phyloP scores from a whole-genome alignment of 2,888 invertebrate species.

The Hypomecis punctinalis region DNA sequence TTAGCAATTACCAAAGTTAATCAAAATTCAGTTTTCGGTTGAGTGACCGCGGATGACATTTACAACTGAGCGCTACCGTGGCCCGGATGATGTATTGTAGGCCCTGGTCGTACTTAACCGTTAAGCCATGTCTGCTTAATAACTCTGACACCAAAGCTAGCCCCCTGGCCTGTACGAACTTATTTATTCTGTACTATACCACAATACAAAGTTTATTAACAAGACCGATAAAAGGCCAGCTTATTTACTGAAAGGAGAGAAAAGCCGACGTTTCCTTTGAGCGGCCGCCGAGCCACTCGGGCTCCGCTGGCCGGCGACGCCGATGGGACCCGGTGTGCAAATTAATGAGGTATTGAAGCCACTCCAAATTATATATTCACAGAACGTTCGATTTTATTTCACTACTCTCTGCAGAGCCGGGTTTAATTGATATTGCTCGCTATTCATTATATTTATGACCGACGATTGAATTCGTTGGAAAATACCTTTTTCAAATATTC shows the following conservation, averaged over 20 bases:
- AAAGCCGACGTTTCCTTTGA: slow-evolving; percentile 7
- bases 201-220: neutral
- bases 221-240: slow-evolving; percentile 3
- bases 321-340: neutral
- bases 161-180: too few species aligned
- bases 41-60: too few species aligned
- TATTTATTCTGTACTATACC: too few species aligned
- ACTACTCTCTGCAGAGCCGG: neutral
- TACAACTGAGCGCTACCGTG: too few species aligned
- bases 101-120: too few species aligned
- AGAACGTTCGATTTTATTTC: slow-evolving; percentile 13
- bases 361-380: slow-evolving; percentile 2
- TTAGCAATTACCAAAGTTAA: too few species aligned
- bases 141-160: too few species aligned
- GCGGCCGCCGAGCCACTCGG: neutral
- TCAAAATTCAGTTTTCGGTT: too few species aligned
- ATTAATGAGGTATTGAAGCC: slow-evolving; percentile 10
- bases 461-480: too few species aligned
- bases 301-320: neutral
- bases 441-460: neutral
- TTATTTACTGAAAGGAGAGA: slow-evolving; percentile 8
- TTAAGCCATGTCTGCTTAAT: too few species aligned
- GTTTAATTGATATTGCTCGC: slow-evolving; percentile 8
- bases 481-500: too few species aligned
- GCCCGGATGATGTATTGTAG: too few species aligned